Base-by-base conservation (phyloP, 2,113 vertebrate genomes). In the Odontesthes bonariensis region DNA sequence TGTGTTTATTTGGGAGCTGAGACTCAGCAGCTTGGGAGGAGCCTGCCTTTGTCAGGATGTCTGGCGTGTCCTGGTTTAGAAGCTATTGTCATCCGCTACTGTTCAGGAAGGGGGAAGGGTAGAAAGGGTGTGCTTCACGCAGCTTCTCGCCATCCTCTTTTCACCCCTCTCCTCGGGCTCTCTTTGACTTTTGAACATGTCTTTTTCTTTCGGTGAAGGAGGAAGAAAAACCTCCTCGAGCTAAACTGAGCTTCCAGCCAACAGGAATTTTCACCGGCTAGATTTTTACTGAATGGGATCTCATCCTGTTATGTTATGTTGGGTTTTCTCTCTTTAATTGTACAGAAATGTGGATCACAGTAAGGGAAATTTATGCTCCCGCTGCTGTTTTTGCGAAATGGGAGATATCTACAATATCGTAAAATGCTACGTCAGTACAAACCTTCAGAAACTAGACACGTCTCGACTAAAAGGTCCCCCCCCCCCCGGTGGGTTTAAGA, bases 21-120 rank as follows among this genome's bases (percentile, higher is more conserved):
- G 82, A 88, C 77, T 83, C 75, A 58, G 86, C 72, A 84, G 85
- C 87, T 90, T 88, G 88, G 91, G 91, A 90, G 90, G 92, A 91
- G 86, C 75, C 91, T 88, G 90, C 89, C 88, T 93, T 93, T 93
- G 92, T 93, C 91, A 92, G 90, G 89, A 83, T 89, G 89, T 89
- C 88, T 91, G 86, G 87, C 83, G 85, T 90, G 90, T 85, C 89
- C 91, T 90, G 91, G 87, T 93, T 93, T 92, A 88, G 86, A 88
- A 89, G 92, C 92, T 91, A 92, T 92, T 93, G 91, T 92, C 90
- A 90, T 92, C 89, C 81, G 89, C 90, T 90, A 80, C 86, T 91
- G 90, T 89, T 90, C 81, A 79, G 82, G 83, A 82, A 80, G 82
- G 82, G 89, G 91, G 87, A 32, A 85, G 90, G 91, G 92, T 88